Base-by-base conservation (phyloP, 2,113 vertebrate genomes). In the Festucalex cinctus region DNA sequence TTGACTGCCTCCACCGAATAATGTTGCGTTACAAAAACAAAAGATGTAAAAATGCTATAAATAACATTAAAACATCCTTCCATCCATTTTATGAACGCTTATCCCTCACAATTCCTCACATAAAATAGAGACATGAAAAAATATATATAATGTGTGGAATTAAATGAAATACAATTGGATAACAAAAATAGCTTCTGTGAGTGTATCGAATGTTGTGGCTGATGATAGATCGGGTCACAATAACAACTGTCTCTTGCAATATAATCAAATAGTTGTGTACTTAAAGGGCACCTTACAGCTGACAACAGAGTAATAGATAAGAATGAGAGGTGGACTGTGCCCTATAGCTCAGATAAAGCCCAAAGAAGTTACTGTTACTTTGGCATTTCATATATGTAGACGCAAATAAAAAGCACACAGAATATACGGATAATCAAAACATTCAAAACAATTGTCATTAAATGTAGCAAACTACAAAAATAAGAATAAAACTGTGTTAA, bases 231-330 rank as follows among this genome's bases (percentile, higher is more conserved):
- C 9, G 53, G 3, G 12, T 54, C 12, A 54, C 22, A 51, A 51
- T 22, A 51, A 51, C 49, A 6, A 53, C 49, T 14, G 22, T 26
- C 24, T 14, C 24, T 26, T 10, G n/a, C 20, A n/a, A 9, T 22
- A 26, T 16, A 13, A 2, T 54, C 53, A 54, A 54, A 24, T 53
- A 14, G 53, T 54, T 54, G 24, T 13, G 24, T 54, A 14, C 16
- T 54, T 13, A 53, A 53, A 22, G 22, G 8, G 12, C 5, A 10
- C 53, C 8, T 26, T 32, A 32, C 12, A 1, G 53, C 68, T 64
- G 65, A 68, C 60, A 75, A 39, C 77, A 80, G 75, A 35, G 46
- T 48, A 48, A 48, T 2, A 48, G 46, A 48, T 48, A 19, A 48
- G 17, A 32, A 6, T 48, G 19, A 48, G 19, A 8, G 19, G 19